Percentiles rank a stretch among this genome's conserved stretches.
phyloP scores from a whole-genome alignment of 2,888 invertebrate species.

The Diarsia mendica region DNA sequence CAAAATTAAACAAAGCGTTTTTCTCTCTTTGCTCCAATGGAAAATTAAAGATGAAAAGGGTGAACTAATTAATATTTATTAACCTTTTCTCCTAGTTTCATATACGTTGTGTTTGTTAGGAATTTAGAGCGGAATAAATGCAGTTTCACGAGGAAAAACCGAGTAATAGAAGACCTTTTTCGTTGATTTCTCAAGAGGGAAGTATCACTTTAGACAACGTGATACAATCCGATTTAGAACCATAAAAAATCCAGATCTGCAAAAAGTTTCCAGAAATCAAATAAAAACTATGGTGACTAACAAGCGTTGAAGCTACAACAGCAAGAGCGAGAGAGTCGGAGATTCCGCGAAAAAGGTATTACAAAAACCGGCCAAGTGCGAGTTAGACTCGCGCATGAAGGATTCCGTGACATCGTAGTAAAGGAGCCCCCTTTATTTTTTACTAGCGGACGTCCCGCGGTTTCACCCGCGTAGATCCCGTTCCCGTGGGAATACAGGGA shows the following conservation, averaged over 20 bases:
- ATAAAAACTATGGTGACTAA: conserved; percentile 4
- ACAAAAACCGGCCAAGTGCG: background rate
- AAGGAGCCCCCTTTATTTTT: no score
- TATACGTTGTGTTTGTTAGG: background rate
- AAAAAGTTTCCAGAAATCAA: background rate
- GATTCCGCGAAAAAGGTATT: background rate
- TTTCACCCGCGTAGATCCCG: no score
- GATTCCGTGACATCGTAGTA: no score
- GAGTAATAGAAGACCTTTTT: background rate
- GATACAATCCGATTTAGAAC: conserved; percentile 23
- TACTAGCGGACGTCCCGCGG: no score
- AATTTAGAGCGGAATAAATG: background rate
- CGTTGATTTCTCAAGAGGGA: conserved; percentile 37
- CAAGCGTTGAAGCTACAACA: background rate
- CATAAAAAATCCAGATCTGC: background rate
- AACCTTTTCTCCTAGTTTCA: conserved; percentile 8
- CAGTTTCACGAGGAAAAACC: background rate
- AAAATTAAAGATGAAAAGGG: conserved; percentile 13
- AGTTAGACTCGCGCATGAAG: no score
- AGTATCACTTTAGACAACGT: conserved; percentile 11
- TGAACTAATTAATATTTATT: conserved; percentile 19
- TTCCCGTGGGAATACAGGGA: no score
- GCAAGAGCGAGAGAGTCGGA: no score
- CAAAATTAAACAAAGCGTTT: conserved; percentile 21
- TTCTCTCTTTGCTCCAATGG: conserved; percentile 10